Base-by-base conservation (phyloP, 1,140 invertebrate species). In the Triops cancriformis region DNA sequence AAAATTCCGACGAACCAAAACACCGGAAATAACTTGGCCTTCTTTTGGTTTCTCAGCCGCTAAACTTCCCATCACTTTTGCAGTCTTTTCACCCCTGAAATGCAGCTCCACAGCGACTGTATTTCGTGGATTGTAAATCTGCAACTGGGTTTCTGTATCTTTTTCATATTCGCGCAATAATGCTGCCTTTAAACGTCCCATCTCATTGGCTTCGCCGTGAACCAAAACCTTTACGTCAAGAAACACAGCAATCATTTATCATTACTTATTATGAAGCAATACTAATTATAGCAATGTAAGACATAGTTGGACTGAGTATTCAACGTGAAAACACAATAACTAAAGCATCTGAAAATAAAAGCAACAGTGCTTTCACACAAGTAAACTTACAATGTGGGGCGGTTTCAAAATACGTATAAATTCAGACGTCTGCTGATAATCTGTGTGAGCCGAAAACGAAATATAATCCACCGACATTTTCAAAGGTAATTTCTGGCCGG, bases 381-480 rank as follows among this genome's bases (percentile, higher is more conserved):
- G 31, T 14, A 72, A 31, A 86, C 88, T 86, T 84, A 94, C 94
- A 73, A 99, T 94, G 87, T 99, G 96, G 0, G 95, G 92, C 23
- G 98, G 98, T 83, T 95, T 96, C 18, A 99, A 85, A 45, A 92
- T 90, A 41, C 95, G 88, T 79, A 99, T 94, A 82, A 99, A 99
- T 86, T 98, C 97, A 27, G 94, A 96, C 0, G 98, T 99, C 86
- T 99, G 98, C 83, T 98, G 93, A 85, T 98, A 99, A 85, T 99
- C 98, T 0, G 98, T 99, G 83, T 99, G 98, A 1, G 98, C 98
- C 0, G 97, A 99, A 85, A 99, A 99, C 0, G 96, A 98, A 81
- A 99, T 99, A 83, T 99, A 99, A 85, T 98, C 97, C 0, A 99
- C 97, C 0, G 96, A 97, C 93, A 97, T 95, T 85, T 98, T 98